Base-by-base conservation (phyloP, 2,888 invertebrate species). In the Antheraea assamensis region DNA sequence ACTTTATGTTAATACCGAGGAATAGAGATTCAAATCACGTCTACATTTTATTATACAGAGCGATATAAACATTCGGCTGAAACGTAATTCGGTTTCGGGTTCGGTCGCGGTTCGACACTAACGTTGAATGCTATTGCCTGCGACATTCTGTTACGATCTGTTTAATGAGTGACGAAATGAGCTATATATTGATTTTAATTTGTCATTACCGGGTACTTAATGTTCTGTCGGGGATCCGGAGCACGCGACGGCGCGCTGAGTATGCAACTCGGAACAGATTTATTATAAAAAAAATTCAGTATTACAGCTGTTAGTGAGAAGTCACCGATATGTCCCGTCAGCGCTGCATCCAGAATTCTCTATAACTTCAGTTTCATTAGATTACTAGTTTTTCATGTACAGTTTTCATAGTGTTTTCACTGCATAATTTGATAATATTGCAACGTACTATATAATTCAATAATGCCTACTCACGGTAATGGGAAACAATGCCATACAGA, bases 101-200 rank as follows among this genome's bases (percentile, higher is more conserved):
- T 61, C 27, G 27, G 61, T 61, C 27, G 61, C 27, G 24, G 27
- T 24, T 15, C 27, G 27, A 17, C 61, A 27, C 61, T 61, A 27
- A 61, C 27, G 61, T 61, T 61, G 17, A 61, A 61, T 61, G 3
- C 27, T 61, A 61, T 27, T 27, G 27, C 21, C 27, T 61, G 61
- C 27, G 61, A 61, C 61, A 61, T 27, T 27, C 61, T 17, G 61
- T 61, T 30, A 61, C 17, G 61, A 61, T 30, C 61, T 61, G 61
- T 61, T 61, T 61, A 61, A 61, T 27, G 61, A 61, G 27, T 27
- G 61, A 61, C 61, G 27, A 27, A 61, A 61, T 15, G 61, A 61
- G 27, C 61, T 61, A 17, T 61, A 61, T 61, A 61, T 61, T 61
- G 61, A 61, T 61, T 61, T 61, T 61, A 61, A 61, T 61, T 61